Conservation (phyloP, 2,888 invertebrate species). For the Mimas tiliae region DNA sequence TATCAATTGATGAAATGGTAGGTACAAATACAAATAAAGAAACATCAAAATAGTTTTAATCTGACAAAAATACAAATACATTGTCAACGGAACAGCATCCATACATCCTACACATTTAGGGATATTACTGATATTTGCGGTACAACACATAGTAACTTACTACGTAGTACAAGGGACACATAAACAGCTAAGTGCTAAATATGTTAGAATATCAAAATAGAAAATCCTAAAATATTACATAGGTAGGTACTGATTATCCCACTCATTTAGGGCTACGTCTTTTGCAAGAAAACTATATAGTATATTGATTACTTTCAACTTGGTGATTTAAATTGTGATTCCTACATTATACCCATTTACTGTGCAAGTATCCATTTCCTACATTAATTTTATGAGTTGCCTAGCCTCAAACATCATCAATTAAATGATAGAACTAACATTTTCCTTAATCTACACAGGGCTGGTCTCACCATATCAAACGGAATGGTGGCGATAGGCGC, state of each 20-base stretch:
- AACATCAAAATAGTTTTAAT: conserved; percentile 46
- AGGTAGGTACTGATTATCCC: neutral
- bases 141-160: conserved; percentile 12
- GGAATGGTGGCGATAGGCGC: too few species aligned
- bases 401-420: neutral
- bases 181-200: neutral
- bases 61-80: conserved; percentile 42
- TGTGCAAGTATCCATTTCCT: conserved; percentile 8
- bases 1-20: too few species aligned
- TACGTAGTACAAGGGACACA: neutral
- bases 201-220: conserved; percentile 6
- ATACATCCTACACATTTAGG: conserved; percentile 33
- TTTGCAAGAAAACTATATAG: neutral
- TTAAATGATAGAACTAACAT: neutral
- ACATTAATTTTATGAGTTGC: neutral
- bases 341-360: neutral
- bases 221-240: neutral
- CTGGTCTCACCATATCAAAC: too few species aligned
- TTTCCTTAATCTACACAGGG: too few species aligned
- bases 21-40: neutral
- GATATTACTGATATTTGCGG: conserved; percentile 27
- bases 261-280: neutral
- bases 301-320: neutral
- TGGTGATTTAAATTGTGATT: neutral
- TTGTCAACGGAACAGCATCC: conserved; percentile 37